phyloP scores from a whole-genome alignment of 1,140 invertebrate genomes.

The Apolygus lucorum region DNA sequence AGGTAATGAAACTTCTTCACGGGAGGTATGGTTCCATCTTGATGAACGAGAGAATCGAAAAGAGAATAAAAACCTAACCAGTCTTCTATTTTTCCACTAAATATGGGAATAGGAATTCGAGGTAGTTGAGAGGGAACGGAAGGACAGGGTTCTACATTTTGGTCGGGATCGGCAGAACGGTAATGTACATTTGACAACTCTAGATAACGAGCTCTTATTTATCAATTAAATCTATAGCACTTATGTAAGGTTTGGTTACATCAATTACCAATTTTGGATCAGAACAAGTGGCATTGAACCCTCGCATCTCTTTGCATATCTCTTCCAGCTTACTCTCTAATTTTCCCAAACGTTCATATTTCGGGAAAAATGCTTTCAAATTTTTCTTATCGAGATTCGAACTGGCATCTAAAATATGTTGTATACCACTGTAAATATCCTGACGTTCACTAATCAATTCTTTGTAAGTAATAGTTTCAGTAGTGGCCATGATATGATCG shows the following conservation, averaged over 20 bases:
- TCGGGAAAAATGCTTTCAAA: slow-evolving; percentile 1
- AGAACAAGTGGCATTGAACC: not conserved
- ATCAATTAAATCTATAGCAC: not conserved
- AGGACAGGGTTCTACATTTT: not conserved
- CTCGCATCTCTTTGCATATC: not conserved
- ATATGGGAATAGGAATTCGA: not conserved
- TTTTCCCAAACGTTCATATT: not conserved
- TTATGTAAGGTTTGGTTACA: not conserved
- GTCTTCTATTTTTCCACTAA: not conserved
- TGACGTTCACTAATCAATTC: not conserved
- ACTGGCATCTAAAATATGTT: not conserved
- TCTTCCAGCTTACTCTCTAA: slow-evolving; percentile 1
- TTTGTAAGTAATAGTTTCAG: not conserved
- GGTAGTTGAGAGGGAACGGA: no score
- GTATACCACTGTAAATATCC: not conserved
- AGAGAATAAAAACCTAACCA: not conserved
- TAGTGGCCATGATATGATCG: not conserved
- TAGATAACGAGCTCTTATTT: not conserved
- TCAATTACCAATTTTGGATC: not conserved
- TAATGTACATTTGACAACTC: not conserved
- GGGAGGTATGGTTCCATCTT: not conserved
- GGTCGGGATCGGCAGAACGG: not conserved
- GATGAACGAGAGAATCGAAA: not conserved
- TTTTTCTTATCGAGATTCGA: not conserved
- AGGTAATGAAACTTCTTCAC: no score